Evolutionary conservation across 2,797 vertebrate species (phyloP), one percentile per base, ranked within the genome.

Genomic region (Lophotriccus pileatus): DNA sequence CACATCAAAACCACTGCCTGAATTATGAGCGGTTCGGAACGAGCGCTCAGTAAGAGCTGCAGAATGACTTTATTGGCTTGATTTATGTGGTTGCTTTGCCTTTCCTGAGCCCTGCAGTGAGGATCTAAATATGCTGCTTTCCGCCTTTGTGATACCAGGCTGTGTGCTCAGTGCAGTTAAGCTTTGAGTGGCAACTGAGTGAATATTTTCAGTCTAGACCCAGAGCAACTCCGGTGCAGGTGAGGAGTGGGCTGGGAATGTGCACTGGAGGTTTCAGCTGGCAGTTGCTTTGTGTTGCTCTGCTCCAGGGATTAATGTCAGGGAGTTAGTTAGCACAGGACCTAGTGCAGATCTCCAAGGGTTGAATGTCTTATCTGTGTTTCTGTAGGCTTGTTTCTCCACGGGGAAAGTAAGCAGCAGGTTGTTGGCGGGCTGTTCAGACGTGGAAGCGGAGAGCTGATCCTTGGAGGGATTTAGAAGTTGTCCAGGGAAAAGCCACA

Each of bases 1-100:
- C 93, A 83, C 78, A 92, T 90, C 84, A 84, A 87, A 95, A 79
- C 59, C 24, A 30, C 32, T 79, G 59, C 67, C 80, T 95, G 94
- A 95, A 67, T 92, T 89, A 92, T 16, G 92, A 94, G 86, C 0
- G 0, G 69, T 59, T 93, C 3, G 0, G 70, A 79, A 76, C 0
- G 2, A 93, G 66, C 0, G 0, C 83, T 94, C 62, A 17, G 80
- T 86, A 52, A 46, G 91, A 90, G 70, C 87, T 84, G 81, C 90
- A 82, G 81, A 41, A 90, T 81, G 63, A 25, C 63, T 76, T 94
- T 70, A 69, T 53, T 84, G 84, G 24, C 50, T 47, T 90, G 83
- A 94, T 95, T 85, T 58, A 80, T 92, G 63, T 6, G 56, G 59
- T 21, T 74, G 81, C 69, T 87, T 80, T 89, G 68, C 67, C 43